Evolutionary conservation across 2,888 invertebrate species (phyloP).

Genomic region (Pedicia rivosa): DNA sequence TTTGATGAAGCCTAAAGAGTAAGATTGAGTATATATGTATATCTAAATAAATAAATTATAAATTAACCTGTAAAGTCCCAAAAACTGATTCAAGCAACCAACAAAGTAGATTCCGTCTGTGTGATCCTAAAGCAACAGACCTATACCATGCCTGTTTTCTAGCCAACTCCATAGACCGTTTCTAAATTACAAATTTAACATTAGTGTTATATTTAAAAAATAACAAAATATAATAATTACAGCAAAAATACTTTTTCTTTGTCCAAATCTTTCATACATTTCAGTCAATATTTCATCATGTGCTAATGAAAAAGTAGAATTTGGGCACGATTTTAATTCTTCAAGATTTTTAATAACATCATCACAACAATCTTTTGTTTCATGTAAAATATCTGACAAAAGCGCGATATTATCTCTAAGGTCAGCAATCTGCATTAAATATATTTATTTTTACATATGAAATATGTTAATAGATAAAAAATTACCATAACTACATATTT

Average conservation of each 20-base stretch:
- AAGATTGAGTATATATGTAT: not conserved
- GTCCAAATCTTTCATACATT: conserved; percentile 23
- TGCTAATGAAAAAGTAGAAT: conserved; percentile 21
- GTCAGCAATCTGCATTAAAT: conserved; percentile 19
- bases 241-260: conserved; percentile 27
- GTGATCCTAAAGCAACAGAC: conserved; percentile 39
- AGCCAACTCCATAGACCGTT: conserved; percentile 38
- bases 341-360: conserved; percentile 23
- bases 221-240: conserved; percentile 14
- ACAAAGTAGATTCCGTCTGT: conserved; percentile 35
- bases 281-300: conserved; percentile 24
- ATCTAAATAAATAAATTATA: not conserved
- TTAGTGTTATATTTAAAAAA: conserved; percentile 1
- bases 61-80: conserved; percentile 25
- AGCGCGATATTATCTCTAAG: conserved; percentile 29
- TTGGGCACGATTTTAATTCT: conserved; percentile 21
- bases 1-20: conserved; percentile 36
- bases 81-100: conserved; percentile 38
- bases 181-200: conserved; percentile 16
- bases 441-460: not conserved
- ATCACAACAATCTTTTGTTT: conserved; percentile 25
- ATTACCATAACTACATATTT: conserved; percentile 28
- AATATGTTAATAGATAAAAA: not conserved
- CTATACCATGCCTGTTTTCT: conserved; percentile 50
- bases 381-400: conserved; percentile 26